Evolutionary conservation across 2,797 vertebrate genomes (phyloP).

Genomic region (Coracias cyanogaster): DNA sequence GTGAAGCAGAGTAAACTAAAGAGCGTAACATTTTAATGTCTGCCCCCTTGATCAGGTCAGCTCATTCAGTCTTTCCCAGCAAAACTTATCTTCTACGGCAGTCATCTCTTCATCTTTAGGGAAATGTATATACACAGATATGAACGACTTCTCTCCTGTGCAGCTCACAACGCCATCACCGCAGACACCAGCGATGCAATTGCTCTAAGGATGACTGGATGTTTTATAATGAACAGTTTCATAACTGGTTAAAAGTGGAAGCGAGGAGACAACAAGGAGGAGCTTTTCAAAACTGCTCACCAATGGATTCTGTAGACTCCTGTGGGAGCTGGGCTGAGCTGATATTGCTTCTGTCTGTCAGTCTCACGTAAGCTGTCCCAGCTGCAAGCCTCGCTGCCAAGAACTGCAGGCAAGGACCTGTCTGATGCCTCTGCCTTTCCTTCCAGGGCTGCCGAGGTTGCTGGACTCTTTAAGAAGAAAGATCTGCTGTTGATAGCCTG

Average conservation of each 20-base stretch:
- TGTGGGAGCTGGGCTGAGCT: neutral
- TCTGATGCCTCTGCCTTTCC: neutral
- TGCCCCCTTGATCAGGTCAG: neutral
- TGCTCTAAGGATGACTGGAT: neutral
- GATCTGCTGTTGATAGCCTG: neutral
- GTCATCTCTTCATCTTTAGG: neutral
- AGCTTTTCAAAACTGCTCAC: neutral
- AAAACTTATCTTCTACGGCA: neutral
- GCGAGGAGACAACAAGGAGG: neutral
- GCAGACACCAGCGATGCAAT: neutral
- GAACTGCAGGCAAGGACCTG: neutral
- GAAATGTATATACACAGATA: neutral
- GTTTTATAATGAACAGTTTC: neutral
- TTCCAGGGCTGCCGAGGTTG: neutral
- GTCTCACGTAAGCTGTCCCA: neutral
- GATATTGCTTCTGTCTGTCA: neutral
- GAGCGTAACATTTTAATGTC: neutral
- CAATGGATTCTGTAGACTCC: neutral
- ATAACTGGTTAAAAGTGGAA: neutral
- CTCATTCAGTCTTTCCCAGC: neutral
- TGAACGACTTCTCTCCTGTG: neutral
- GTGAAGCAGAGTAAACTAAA: neutral
- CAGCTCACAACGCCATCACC: neutral
- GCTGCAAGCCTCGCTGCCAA: neutral
- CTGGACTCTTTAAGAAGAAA: neutral